Conservation (phyloP, 2,888 invertebrate genomes). For the Leptopilina myrica region DNA sequence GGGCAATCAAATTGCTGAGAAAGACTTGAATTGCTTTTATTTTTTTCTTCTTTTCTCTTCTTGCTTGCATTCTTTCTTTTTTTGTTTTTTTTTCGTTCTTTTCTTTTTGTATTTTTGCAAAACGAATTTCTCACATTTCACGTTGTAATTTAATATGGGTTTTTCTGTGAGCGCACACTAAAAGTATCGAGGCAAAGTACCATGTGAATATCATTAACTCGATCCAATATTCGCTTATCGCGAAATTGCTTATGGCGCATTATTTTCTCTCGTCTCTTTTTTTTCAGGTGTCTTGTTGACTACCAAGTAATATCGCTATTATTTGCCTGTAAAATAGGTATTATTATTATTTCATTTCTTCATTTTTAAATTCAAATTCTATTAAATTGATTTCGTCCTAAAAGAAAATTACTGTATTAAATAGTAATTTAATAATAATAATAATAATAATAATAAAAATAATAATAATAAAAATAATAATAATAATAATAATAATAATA, state of each 20-base stretch:
- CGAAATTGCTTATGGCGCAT: slow-evolving; percentile 1
- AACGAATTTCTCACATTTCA: slow-evolving; percentile 29
- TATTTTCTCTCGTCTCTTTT: neutral
- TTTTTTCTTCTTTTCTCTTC: too few relatives aligned
- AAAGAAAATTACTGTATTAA: too few relatives aligned
- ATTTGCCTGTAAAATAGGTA: too few relatives aligned
- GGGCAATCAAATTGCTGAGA: slow-evolving; percentile 4
- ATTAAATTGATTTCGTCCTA: too few relatives aligned
- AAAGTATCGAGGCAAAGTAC: neutral
- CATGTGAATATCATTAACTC: slow-evolving; percentile 4
- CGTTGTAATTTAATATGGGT: slow-evolving; percentile 8
- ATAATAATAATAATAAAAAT: too few relatives aligned
- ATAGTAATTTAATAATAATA: too few relatives aligned
- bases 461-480: too few relatives aligned
- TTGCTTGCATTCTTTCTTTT: neutral
- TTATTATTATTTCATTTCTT: too few relatives aligned
- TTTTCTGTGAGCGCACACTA: neutral
- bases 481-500: too few relatives aligned
- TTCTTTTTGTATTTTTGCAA: neutral
- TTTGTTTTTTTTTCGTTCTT: neutral
- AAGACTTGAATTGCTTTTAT: slow-evolving; percentile 26
- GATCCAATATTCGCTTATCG: neutral
- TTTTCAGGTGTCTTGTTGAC: neutral
- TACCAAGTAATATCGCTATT: too few relatives aligned
- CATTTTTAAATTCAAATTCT: too few relatives aligned